Percentiles rank a stretch among this genome's conserved stretches.
These are phyloP conservation scores for Odiellus spinosus DNA, from an alignment of 2,888 invertebrate species.

Conservation along the genomic window DNA sequence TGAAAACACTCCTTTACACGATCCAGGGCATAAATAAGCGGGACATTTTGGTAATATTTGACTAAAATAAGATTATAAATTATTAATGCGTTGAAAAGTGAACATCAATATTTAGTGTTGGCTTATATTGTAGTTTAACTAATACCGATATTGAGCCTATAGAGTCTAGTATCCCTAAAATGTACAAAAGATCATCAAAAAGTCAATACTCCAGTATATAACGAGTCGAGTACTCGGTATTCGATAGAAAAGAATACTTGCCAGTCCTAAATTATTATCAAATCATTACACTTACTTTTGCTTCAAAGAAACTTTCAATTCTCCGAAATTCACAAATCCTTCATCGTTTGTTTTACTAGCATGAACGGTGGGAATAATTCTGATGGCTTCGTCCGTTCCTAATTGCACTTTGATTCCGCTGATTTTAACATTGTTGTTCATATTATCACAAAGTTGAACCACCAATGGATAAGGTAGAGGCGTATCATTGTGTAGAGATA, in stretches of 20 bases:
- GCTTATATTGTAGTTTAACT: no score
- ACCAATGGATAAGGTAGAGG: conserved; percentile 22
- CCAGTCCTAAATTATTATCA: not conserved
- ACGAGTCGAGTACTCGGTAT: no score
- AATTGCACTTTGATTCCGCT: conserved; percentile 24
- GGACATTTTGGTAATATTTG: conserved; percentile 6
- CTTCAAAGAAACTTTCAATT: conserved; percentile 23
- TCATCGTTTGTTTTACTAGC: conserved; percentile 24
- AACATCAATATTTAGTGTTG: no score
- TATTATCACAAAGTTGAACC: conserved; percentile 25
- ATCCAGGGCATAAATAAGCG: conserved; percentile 2
- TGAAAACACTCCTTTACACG: conserved; percentile 27
- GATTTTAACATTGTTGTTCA: no score
- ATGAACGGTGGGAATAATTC: conserved; percentile 22
- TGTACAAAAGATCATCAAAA: no score
- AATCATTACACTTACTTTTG: conserved; percentile 2
- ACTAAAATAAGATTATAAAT: not conserved
- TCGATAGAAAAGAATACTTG: not conserved
- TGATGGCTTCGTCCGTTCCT: conserved; percentile 25
- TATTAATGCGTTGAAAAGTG: no score
- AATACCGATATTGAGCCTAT: not conserved
- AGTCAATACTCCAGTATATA: no score
- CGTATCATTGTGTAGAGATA: no score
- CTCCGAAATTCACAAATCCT: conserved; percentile 27
- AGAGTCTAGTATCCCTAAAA: no score